Base-by-base conservation (phyloP, 2,888 invertebrate species). In the Anoplius nigerrimus region DNA sequence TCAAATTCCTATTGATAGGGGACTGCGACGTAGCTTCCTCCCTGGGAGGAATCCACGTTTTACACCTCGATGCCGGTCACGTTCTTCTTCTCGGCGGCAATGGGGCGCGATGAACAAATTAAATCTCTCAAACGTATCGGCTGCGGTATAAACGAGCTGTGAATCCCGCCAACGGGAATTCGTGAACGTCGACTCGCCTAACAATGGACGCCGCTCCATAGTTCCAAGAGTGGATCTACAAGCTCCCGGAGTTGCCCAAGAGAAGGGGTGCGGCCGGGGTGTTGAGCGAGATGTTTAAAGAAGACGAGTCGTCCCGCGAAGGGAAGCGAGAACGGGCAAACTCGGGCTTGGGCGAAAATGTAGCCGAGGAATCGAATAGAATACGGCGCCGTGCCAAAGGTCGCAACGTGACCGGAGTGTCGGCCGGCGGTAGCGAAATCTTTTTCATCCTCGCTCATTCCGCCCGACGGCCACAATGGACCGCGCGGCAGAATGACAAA, bases 41-140 rank as follows among this genome's bases (percentile, higher is more conserved):
- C 42, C 4, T 48, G 1, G 13, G 20, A 24, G n/a, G 45, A 62
- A 68, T 71, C 62, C 62, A 65, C 66, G 57, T 66, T 56, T 53
- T 43, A 51, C 54, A 55, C 59, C 52, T 5, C 46, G 27, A 71
- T 61, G 64, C 68, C 51, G 45, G 64, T 71, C 68, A 71, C 71
- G 71, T 71, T 71, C 54, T 34, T 6, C 34, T n/a, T 56, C 63
- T 51, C 60, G 60, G 43, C 57, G 21, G 48, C 51, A 24, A 43
- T 46, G 43, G 18, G 52, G 42, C 48, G 46, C 66, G 69, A 60
- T 20, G 65, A 62, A 56, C 34, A 52, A 75, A 68, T 69, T 61
- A 74, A 71, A 75, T 73, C 65, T 64, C 58, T 22, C 46, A 42
- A 46, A 48, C 53, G 71, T 66, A 67, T 68, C 52, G 66, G 24